Base-by-base conservation (phyloP, 2,888 invertebrate genomes). In the Chymomyza procnemis region DNA sequence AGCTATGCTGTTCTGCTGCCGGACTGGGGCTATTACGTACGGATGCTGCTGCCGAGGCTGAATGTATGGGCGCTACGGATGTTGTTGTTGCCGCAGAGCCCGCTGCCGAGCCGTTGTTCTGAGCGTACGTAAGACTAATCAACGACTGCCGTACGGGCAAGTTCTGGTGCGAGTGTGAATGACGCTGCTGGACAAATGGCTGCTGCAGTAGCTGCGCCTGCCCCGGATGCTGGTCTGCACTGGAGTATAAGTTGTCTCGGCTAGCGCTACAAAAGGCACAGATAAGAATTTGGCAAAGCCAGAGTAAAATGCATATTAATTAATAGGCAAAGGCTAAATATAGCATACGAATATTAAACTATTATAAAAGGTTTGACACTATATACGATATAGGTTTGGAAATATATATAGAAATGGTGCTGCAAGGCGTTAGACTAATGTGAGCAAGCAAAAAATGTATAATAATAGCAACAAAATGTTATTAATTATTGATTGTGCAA, bases 101-200 rank as follows among this genome's bases (percentile, higher is more conserved):
- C 22, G 73, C 72, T 21, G 71, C 69, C 64, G 74, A 64, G 60
- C 75, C 69, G 82, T 72, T 50, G 64, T 56, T 87, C 88, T 89
- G 89, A 74, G 87, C 89, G 87, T 89, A 88, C 66, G 89, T 89
- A 69, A 91, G 89, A 88, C 91, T 91, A 85, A 90, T 82, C 85
- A 91, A 85, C 80, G 90, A 91, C 90, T 91, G 91, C 65, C 90
- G 90, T 79, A 89, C 88, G 2, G 34, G 34, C 84, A 90, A 86
- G 74, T 90, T 86, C 80, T 90, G 90, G 77, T 88, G 89, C 73
- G 89, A 89, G 66, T 88, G 85, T 70, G 87, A 88, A 74, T 89
- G 89, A 48, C 84, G 82, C 61, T 84, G 85, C 64, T 81, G 76
- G 62, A 72, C 72, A 61, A 64, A 64, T 56, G 67, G 69, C 48